Evolutionary conservation across 2,797 vertebrate genomes (phyloP).

Genomic region (Hippoglossus hippoglossus): DNA sequence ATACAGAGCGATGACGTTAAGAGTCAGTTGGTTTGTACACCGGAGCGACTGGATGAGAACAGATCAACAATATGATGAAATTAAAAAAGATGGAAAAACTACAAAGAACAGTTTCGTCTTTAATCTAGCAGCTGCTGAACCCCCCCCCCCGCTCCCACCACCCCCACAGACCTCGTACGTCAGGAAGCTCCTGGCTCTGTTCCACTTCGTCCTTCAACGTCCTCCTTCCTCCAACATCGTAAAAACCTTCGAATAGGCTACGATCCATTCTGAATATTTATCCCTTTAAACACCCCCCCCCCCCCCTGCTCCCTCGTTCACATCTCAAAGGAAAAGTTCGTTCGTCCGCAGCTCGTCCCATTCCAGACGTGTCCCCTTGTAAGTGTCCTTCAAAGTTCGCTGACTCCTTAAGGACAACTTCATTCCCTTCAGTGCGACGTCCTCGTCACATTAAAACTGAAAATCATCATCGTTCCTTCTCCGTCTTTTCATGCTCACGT

Average conservation of each 20-base stretch:
- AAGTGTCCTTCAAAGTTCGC: constrained; percentile 7
- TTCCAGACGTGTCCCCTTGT: constrained; percentile 42
- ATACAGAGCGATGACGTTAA: constrained; percentile 90
- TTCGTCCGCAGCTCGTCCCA: constrained; percentile 1
- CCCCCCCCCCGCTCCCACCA: not conserved
- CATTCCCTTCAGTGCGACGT: too few species aligned
- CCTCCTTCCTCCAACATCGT: constrained; percentile 28
- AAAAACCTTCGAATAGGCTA: constrained; percentile 19
- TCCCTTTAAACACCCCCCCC: constrained; percentile 11
- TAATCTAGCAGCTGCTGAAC: constrained; percentile 85
- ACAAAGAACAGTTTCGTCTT: constrained; percentile 78
- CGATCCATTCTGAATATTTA: constrained; percentile 45
- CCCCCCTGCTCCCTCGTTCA: not conserved
- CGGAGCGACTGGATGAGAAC: constrained; percentile 85
- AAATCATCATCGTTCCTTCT: too few species aligned
- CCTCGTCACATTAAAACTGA: too few species aligned
- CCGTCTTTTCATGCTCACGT: too few species aligned
- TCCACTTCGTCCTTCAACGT: constrained; percentile 31
- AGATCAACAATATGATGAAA: constrained; percentile 73
- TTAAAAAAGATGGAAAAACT: constrained; percentile 64
- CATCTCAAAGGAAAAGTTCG: not conserved
- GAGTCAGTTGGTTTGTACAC: constrained; percentile 87
- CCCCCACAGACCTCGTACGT: not conserved
- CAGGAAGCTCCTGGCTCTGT: constrained; percentile 17
- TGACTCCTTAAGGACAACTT: not conserved